Evolutionary conservation across 2,797 vertebrate species (phyloP), one percentile per base, ranked within the genome.

Genomic region (Melanotaenia parkinsoni): DNA sequence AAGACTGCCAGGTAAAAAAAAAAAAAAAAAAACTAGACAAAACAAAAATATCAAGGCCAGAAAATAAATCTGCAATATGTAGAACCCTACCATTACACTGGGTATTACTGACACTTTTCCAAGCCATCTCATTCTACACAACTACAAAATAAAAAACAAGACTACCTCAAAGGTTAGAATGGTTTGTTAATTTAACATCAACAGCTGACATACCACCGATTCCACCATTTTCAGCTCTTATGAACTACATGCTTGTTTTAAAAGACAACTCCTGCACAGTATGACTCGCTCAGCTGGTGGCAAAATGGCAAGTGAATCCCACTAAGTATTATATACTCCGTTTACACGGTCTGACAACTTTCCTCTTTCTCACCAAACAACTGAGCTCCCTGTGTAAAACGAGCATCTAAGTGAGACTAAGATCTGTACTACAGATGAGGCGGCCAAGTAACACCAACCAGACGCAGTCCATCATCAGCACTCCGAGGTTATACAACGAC

Each of bases 361-460:
- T 75, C 30, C 61, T 67, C 20, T 64, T 3, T 59, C 76, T 63
- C 47, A 1, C 20, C n/a, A 61, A 54, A 76, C 9, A 74, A 67
- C 60, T 70, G n/a, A 72, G 40, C 66, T 79, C 63, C 72, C 70
- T 79, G 58, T 16, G 14, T 43, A 50, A 82, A 60, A 83, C 89
- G 79, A 84, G 63, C 4, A 65, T 76, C 57, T 77, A 85, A 67
- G 50, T 72, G 72, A 81, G 86, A 93, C 81, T 81, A 84, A 83
- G 86, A 92, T 95, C 88, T 93, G 91, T 93, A 90, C 92, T 90
- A 88, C 92, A 99, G 97, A 96, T 97, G 80, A 96, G 97, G 91
- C 95, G 97, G 89, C 97, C 97, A 90, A 97, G 96, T 92, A 98
- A 99, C 91, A 99, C 97, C 62, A 97, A 96, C 79, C 97, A 99